These are phyloP conservation scores for Dendrocopos noguchii DNA, from an alignment of 2,113 vertebrate genomes.

Conservation along the genomic window DNA sequence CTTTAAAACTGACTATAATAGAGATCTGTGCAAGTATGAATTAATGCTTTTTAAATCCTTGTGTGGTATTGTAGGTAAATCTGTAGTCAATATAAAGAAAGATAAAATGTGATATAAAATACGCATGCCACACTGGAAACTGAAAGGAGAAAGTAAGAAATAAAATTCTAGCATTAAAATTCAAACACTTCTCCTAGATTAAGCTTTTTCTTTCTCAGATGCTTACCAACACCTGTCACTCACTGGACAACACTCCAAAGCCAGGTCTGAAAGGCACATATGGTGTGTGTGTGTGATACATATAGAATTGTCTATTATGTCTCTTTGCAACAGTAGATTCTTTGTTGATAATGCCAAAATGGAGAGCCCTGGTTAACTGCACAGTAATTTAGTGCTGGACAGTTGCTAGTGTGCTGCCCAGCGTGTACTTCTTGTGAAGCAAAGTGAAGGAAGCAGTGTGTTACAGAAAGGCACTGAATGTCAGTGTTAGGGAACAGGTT, in stretches of 20 bases:
- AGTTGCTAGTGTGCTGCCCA: background rate
- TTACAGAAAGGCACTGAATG: background rate
- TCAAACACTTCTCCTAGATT: background rate
- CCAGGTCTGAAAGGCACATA: background rate
- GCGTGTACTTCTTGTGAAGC: background rate
- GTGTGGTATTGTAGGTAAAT: background rate
- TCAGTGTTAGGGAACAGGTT: background rate
- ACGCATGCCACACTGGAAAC: background rate
- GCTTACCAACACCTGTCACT: background rate
- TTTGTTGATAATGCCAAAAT: background rate
- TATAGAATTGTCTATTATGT: background rate
- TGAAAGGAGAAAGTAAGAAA: background rate
- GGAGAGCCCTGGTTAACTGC: background rate
- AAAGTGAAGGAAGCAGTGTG: background rate
- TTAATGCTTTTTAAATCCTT: background rate
- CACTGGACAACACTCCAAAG: background rate
- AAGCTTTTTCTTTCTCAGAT: background rate
- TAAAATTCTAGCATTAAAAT: background rate
- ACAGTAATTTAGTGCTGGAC: background rate
- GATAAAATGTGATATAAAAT: background rate
- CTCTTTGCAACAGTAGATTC: background rate
- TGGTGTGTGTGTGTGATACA: rapidly evolving
- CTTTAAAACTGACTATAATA: background rate
- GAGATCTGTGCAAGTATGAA: background rate
- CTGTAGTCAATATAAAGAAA: background rate